Evolutionary conservation across 2,113 vertebrate species (phyloP).

Genomic region (Corythaeola cristata): DNA sequence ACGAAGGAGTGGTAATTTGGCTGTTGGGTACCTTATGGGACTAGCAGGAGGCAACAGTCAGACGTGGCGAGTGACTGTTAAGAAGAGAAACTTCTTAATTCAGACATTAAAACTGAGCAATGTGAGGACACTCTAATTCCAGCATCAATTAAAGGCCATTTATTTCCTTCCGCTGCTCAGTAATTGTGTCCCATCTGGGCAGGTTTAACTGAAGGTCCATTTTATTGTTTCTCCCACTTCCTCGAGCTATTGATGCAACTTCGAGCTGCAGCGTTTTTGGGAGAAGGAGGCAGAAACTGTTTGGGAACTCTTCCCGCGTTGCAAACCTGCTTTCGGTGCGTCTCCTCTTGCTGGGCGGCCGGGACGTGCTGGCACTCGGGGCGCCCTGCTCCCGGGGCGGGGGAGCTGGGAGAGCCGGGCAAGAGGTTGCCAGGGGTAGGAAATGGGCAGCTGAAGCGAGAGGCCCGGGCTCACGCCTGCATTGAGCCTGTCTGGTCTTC

Average conservation of each 20-base stretch:
- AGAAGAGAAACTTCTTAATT: neutral
- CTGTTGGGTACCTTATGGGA: neutral
- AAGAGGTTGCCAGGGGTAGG: neutral
- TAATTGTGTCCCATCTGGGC: neutral
- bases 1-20: neutral
- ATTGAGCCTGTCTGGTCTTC: neutral
- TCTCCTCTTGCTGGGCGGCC: neutral
- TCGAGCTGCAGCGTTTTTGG: neutral
- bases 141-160: neutral
- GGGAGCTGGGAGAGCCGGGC: too few species aligned
- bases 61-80: neutral
- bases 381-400: neutral
- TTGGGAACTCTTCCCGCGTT: neutral
- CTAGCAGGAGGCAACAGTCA: slow-evolving; percentile 16
- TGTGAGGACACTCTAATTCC: neutral
- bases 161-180: neutral
- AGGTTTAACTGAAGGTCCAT: neutral
- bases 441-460: neutral
- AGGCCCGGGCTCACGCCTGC: neutral
- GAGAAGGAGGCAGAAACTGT: neutral
- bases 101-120: neutral
- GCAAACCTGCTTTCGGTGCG: neutral
- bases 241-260: neutral
- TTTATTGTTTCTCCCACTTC: neutral
- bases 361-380: fast-evolving